phyloP scores from a whole-genome alignment of 35 echinoderm and acorn worm species.

The Lytechinus pictus region DNA sequence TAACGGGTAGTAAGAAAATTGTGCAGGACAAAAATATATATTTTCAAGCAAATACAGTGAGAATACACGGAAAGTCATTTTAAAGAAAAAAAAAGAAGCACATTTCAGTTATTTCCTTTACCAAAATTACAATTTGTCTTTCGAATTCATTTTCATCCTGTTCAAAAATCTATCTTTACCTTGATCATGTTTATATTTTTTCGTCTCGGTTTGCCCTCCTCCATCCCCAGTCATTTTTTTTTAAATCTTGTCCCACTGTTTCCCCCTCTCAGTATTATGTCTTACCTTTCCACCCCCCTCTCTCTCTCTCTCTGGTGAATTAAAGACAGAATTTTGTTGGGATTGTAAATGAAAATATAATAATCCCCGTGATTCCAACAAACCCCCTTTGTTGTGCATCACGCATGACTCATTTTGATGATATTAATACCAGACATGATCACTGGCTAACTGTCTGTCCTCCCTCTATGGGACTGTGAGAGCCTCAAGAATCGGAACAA shows the following conservation, averaged over 20 bases:
- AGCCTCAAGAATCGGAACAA: conserved; percentile 16
- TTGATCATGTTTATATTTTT: no score
- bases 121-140: no score
- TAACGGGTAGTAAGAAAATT: background rate
- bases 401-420: background rate
- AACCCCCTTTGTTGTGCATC: background rate
- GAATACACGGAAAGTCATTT: background rate
- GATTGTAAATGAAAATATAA: background rate
- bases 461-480: background rate
- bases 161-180: no score
- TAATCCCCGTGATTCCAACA: background rate
- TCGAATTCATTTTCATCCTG: no score
- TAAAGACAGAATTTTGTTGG: background rate
- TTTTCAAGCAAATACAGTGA: background rate
- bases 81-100: no score
- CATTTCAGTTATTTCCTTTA: no score
- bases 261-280: background rate
- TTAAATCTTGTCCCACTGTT: background rate
- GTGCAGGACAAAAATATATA: background rate
- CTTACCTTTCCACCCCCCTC: background rate
- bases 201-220: background rate
- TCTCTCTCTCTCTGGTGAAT: background rate
- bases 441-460: background rate
- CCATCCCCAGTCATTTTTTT: background rate
- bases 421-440: background rate